A percentile compares a stretch with the other conserved stretches of the same genome.
phyloP scores from a whole-genome alignment of 1,140 invertebrate species.

The Catajapyx aquilonaris region DNA sequence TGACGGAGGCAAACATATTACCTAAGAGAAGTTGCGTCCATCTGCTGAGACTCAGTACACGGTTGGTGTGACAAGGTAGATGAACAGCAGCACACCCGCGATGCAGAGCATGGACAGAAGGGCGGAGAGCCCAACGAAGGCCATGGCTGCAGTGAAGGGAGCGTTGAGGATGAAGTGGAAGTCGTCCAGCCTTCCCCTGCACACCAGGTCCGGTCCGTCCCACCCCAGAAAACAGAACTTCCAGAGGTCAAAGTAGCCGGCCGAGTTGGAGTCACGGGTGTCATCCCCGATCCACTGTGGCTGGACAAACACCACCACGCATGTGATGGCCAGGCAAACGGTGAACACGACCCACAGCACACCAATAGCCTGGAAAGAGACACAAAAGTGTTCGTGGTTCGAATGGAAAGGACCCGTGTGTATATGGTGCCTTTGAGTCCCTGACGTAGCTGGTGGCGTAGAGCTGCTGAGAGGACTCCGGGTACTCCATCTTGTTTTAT shows the following conservation, averaged over 20 bases:
- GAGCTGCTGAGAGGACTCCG: constrained; percentile 66
- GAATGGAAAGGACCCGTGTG: no score
- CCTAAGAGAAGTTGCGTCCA: constrained; percentile 86
- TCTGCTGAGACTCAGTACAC: constrained; percentile 81
- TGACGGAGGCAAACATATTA: no score
- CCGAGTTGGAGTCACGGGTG: constrained; percentile 51
- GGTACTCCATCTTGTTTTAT: constrained; percentile 82
- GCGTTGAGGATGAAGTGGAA: constrained; percentile 59
- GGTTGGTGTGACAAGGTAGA: constrained; percentile 80
- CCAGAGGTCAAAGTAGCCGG: constrained; percentile 83
- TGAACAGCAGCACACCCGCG: constrained; percentile 73
- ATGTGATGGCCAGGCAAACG: constrained; percentile 89
- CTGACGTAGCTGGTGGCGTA: constrained; percentile 82
- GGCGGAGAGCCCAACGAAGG: constrained; percentile 69
- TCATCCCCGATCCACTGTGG: constrained; percentile 84
- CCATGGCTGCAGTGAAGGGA: constrained; percentile 58
- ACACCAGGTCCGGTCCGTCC: constrained; percentile 23
- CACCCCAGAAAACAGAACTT: constrained; percentile 41
- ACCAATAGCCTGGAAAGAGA: no score
- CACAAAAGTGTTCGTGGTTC: no score
- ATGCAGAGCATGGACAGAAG: constrained; percentile 65
- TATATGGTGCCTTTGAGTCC: constrained; percentile 90
- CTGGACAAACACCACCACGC: constrained; percentile 81
- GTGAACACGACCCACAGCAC: constrained; percentile 93
- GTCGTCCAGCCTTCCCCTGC: constrained; percentile 62